phyloP scores from a whole-genome alignment of 1,140 invertebrate genomes.

The Drosophila ananassae region DNA sequence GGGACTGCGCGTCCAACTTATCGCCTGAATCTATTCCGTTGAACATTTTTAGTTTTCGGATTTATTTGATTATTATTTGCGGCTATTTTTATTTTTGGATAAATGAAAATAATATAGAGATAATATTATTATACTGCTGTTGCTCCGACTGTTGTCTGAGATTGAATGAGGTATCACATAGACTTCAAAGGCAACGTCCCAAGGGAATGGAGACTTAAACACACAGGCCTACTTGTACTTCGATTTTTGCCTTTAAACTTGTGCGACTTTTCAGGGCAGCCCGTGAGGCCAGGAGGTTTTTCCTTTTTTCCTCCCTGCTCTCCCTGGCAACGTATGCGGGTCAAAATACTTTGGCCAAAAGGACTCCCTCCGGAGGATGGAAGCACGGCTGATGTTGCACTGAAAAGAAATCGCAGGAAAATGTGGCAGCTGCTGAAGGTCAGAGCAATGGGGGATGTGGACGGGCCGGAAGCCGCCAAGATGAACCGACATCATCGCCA shows the following conservation, averaged over 20 bases:
- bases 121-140: too few relatives aligned
- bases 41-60: too few relatives aligned
- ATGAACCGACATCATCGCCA: slow-evolving; percentile 26
- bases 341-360: slow-evolving; percentile 65
- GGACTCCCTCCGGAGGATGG: slow-evolving; percentile 3
- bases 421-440: slow-evolving; percentile 78
- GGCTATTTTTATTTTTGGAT: too few relatives aligned
- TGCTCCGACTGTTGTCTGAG: too few relatives aligned
- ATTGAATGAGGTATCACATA: too few relatives aligned
- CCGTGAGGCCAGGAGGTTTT: slow-evolving; percentile 31
- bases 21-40: too few relatives aligned
- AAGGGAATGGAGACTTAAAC: not conserved
- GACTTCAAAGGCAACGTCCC: not conserved
- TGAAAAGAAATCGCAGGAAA: slow-evolving; percentile 56
- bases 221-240: not conserved
- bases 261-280: slow-evolving; percentile 41
- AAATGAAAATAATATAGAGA: too few relatives aligned
- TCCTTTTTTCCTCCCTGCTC: slow-evolving; percentile 3
- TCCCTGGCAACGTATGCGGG: slow-evolving; percentile 51
- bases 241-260: slow-evolving; percentile 17
- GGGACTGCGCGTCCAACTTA: too few relatives aligned
- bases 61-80: too few relatives aligned
- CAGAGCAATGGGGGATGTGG: slow-evolving; percentile 32
- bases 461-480: slow-evolving; percentile 32
- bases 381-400: not conserved